Conservation (phyloP, 2,113 vertebrate species). For the Aplodontia rufa region DNA sequence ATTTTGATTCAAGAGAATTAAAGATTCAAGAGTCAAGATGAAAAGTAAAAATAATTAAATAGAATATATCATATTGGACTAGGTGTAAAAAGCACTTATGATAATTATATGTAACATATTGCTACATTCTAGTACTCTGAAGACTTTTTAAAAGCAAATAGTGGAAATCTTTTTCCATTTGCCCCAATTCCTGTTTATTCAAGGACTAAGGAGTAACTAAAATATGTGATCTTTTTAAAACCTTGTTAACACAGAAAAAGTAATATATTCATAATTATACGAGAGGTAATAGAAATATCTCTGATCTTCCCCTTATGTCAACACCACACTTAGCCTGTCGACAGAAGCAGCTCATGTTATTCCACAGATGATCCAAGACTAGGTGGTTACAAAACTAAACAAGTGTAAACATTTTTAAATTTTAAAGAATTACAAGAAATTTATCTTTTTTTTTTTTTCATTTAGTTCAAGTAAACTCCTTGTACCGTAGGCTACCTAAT, state of each 20-base stretch:
- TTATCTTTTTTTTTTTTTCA: slow-evolving; percentile 1
- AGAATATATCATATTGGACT: neutral
- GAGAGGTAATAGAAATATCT: neutral
- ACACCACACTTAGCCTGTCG: neutral
- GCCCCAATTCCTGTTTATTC: neutral
- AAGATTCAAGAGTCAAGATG: neutral
- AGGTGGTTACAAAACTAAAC: neutral
- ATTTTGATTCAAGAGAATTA: slow-evolving; percentile 39
- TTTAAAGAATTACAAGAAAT: neutral
- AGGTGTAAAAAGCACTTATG: neutral
- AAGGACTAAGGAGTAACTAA: neutral
- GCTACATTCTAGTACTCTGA: neutral
- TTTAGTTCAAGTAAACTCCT: neutral
- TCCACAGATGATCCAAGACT: neutral
- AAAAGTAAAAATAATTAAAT: neutral
- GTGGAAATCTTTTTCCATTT: neutral
- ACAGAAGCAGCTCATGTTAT: neutral
- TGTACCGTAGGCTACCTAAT: neutral
- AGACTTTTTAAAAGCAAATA: neutral
- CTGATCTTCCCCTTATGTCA: neutral
- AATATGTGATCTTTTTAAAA: neutral
- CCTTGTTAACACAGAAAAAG: neutral
- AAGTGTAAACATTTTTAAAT: neutral
- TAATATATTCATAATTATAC: neutral
- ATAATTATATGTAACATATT: neutral